Conservation (phyloP, 1,140 invertebrate genomes). For the Drosophila yakuba region DNA sequence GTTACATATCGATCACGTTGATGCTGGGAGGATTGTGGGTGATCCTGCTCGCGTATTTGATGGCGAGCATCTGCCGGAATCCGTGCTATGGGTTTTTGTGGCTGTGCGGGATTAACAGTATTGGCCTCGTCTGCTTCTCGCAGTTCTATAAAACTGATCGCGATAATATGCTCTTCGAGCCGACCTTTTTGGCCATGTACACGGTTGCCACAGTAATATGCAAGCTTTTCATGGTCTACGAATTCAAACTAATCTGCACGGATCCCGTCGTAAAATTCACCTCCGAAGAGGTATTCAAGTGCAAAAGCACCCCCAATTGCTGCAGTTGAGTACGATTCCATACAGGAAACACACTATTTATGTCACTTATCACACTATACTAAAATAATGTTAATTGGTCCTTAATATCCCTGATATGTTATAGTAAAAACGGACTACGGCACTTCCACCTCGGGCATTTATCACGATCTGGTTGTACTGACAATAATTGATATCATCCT, state of each 20-base stretch:
- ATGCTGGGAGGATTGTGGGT: constrained; percentile 14
- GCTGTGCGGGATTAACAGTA: not conserved
- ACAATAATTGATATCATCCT: fast-evolving
- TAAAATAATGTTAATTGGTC: too few species aligned
- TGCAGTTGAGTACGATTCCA: constrained; percentile 49
- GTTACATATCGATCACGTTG: constrained; percentile 12
- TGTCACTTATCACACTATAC: too few species aligned
- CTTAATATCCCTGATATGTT: too few species aligned
- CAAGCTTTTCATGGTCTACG: constrained; percentile 41
- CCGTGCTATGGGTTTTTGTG: constrained; percentile 16
- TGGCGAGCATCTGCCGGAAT: constrained; percentile 4
- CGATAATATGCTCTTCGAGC: fast-evolving
- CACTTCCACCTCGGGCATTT: not conserved
- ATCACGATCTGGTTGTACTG: not conserved
- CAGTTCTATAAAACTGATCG: not conserved
- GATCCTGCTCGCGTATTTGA: constrained; percentile 28
- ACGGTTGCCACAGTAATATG: constrained; percentile 23
- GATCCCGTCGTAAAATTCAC: constrained; percentile 41
- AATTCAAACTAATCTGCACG: constrained; percentile 24
- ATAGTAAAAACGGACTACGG: constrained; percentile 6
- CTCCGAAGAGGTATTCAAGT: constrained; percentile 38
- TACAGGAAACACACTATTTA: not conserved
- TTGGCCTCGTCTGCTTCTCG: constrained; percentile 39
- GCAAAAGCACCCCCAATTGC: constrained; percentile 39
- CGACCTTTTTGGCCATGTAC: constrained; percentile 22